These are phyloP conservation scores for Ophion costatus DNA, from an alignment of 2,888 invertebrate species.

Conservation along the genomic window DNA sequence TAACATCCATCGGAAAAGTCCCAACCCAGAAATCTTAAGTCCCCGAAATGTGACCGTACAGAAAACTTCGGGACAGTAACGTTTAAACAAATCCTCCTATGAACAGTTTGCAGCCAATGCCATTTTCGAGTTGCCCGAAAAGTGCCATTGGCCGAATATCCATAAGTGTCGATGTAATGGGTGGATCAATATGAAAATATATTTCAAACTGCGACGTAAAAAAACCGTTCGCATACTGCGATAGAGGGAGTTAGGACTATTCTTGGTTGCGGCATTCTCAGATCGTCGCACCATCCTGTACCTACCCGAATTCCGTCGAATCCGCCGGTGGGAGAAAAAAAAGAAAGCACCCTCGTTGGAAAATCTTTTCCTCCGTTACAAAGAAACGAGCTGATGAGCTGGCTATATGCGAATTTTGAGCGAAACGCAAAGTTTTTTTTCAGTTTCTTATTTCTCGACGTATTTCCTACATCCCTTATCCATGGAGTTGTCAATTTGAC, in stretches of 20 bases:
- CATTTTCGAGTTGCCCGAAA: too few relatives aligned
- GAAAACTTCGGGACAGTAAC: too few relatives aligned
- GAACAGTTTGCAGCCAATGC: too few relatives aligned
- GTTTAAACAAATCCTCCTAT: too few relatives aligned
- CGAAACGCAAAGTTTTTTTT: neutral
- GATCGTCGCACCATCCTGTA: conserved; percentile 37
- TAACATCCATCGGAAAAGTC: too few relatives aligned
- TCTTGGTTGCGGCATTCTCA: conserved; percentile 14
- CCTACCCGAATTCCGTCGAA: conserved; percentile 48
- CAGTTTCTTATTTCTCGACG: too few relatives aligned
- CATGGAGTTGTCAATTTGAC: too few relatives aligned
- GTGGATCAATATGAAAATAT: conserved; percentile 50
- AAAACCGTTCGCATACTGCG: neutral
- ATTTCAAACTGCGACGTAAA: conserved; percentile 57
- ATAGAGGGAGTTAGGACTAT: neutral
- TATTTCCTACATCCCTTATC: neutral
- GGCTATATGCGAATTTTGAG: conserved; percentile 17
- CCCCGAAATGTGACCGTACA: too few relatives aligned
- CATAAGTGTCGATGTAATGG: too few relatives aligned
- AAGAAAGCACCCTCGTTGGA: conserved; percentile 36
- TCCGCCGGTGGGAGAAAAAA: conserved; percentile 46
- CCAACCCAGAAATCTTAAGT: too few relatives aligned
- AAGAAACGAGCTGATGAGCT: neutral
- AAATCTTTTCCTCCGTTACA: conserved; percentile 3
- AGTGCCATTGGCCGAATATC: too few relatives aligned